Percentiles rank a stretch among this genome's conserved stretches.
These are phyloP conservation scores for Eristalis tenax DNA, from an alignment of 2,888 invertebrate species.

Conservation along the genomic window DNA sequence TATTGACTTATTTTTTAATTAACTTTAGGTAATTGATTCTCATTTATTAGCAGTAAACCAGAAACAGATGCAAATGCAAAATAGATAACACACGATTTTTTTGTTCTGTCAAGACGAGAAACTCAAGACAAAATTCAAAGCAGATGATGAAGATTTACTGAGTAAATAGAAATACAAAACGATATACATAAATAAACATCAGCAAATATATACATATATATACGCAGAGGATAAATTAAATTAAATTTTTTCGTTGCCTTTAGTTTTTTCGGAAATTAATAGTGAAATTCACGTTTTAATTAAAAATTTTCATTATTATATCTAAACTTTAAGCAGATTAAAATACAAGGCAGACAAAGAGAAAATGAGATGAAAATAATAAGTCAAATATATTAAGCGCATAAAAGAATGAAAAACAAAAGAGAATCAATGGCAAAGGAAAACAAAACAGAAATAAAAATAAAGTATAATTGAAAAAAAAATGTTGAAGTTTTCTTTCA, in stretches of 20 bases:
- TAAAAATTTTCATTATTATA: conserved; percentile 70
- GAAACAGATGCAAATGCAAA: conserved; percentile 35
- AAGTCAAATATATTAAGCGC: conserved; percentile 63
- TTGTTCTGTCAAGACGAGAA: conserved; percentile 41
- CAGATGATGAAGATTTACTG: conserved; percentile 37
- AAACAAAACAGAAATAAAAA: conserved; percentile 54
- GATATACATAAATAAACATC: conserved; percentile 63
- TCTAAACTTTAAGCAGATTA: conserved; percentile 66
- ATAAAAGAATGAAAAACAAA: conserved; percentile 60
- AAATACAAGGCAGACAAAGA: conserved; percentile 53
- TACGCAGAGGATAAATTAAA: conserved; percentile 41
- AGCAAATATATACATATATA: conserved; percentile 29
- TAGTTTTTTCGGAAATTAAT: conserved; percentile 61
- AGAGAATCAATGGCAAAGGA: conserved; percentile 8
- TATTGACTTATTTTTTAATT: conserved; percentile 61
- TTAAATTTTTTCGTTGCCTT: conserved; percentile 43
- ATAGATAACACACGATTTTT: conserved; percentile 36
- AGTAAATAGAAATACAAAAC: conserved; percentile 66
- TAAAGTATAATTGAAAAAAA: conserved; percentile 65
- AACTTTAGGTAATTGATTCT: conserved; percentile 45
- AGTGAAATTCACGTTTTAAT: conserved; percentile 70
- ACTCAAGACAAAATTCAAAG: conserved; percentile 2
- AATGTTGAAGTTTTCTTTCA: not conserved
- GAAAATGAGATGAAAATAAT: conserved; percentile 59
- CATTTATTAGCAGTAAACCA: conserved; percentile 25